Evolutionary conservation across 2,113 vertebrate genomes (phyloP).

Genomic region (Sciurus niger): DNA sequence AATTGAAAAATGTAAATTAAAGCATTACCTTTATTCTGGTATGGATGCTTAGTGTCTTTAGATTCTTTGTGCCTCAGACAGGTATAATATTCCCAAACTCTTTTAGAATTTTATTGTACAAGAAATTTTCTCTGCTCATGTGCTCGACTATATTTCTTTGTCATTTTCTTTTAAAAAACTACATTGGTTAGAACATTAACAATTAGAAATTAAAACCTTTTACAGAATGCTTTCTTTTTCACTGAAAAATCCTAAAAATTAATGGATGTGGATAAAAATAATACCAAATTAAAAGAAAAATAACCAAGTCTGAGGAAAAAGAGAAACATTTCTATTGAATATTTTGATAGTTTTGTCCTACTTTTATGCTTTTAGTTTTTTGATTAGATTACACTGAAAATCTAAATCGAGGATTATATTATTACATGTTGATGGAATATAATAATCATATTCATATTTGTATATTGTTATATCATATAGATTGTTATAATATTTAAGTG

Average conservation of each 20-base stretch:
- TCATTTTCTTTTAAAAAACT: constrained; percentile 39
- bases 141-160: not conserved
- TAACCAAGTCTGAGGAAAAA: constrained; percentile 18
- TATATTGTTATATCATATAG: not conserved
- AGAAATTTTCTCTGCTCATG: not conserved
- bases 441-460: too few relatives aligned
- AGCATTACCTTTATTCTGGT: constrained; percentile 22
- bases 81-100: not conserved
- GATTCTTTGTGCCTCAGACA: not conserved
- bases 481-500: not conserved
- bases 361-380: not conserved
- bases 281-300: constrained; percentile 37
- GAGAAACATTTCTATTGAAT: not conserved
- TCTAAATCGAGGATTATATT: not conserved
- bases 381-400: not conserved
- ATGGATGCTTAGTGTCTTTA: not conserved
- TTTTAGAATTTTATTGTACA: not conserved
- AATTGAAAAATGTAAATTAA: constrained; percentile 57
- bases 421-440: not conserved
- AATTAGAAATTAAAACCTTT: constrained; percentile 49
- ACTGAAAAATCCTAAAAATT: constrained; percentile 62
- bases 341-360: not conserved
- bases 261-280: constrained; percentile 42
- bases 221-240: constrained; percentile 48
- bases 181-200: not conserved